phyloP scores from a whole-genome alignment of 2,113 vertebrate genomes.

The Psittacula cyanocephala region DNA sequence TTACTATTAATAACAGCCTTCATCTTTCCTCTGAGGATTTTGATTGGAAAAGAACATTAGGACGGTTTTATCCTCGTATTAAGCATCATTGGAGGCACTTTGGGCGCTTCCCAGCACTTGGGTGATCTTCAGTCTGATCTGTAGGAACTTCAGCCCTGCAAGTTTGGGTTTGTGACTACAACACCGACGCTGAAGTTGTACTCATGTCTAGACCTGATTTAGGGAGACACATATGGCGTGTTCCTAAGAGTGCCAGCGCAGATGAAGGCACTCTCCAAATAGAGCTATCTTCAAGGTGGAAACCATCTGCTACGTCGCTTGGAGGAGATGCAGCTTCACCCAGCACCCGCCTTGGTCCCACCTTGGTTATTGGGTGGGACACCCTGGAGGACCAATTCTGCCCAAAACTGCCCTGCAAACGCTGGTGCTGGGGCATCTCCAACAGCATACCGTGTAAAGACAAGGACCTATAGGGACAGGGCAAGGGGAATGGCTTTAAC shows the following conservation, averaged over 20 bases:
- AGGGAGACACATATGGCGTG: not conserved
- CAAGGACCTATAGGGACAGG: not conserved
- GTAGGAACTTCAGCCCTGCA: not conserved
- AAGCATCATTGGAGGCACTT: not conserved
- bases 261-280: not conserved
- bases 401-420: not conserved
- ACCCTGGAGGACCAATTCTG: not conserved
- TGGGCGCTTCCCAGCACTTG: not conserved
- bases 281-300: not conserved
- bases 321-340: not conserved
- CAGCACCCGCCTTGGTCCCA: not conserved
- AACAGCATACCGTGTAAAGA: not conserved
- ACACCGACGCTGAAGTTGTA: not conserved
- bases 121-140: not conserved
- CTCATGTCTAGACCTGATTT: not conserved
- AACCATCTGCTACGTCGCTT: not conserved
- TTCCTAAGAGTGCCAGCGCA: not conserved
- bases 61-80: not conserved
- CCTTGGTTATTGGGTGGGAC: fast-evolving
- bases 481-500: not conserved
- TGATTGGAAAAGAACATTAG: not conserved
- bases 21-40: not conserved
- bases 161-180: not conserved
- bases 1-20: not conserved
- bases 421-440: fast-evolving